Evolutionary conservation across 1,140 invertebrate species (phyloP).

Genomic region (Bombus breviceps): DNA sequence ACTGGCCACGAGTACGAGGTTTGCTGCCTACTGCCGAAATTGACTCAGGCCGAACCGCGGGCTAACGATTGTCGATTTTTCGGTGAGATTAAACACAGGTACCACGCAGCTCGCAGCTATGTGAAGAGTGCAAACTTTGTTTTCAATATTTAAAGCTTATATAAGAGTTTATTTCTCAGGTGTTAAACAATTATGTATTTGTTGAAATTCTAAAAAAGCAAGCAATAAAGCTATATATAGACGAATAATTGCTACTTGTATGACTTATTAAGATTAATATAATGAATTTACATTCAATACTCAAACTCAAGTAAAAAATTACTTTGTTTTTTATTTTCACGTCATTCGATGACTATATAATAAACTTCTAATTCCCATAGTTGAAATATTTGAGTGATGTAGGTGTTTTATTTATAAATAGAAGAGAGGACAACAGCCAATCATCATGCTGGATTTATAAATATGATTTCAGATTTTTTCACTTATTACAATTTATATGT

Average conservation of each 20-base stretch:
- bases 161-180: background rate
- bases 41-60: no score
- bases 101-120: no score
- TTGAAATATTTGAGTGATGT: background rate
- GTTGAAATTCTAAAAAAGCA: background rate
- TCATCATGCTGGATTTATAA: background rate
- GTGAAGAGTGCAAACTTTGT: no score
- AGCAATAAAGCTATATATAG: background rate
- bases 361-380: background rate
- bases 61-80: no score
- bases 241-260: background rate
- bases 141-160: no score
- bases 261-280: fast-evolving
- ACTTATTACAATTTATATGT: background rate
- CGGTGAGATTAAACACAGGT: no score
- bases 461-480: background rate
- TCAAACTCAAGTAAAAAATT: no score
- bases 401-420: no score
- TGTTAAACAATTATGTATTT: background rate
- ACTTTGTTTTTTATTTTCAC: background rate
- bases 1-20: no score
- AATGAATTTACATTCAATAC: no score
- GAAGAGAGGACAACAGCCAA: background rate
- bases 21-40: no score
- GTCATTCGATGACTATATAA: background rate